A percentile compares a stretch with the other conserved stretches of the same genome.
These are phyloP conservation scores for silkworm (Bombyx mori) DNA, from an alignment of 1,140 invertebrate genomes.

Conservation along the genomic window ASM3026992v2 NC_085119.1:10009501-10010000, in stretches of 20 bases:
- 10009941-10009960: constrained; percentile 29
- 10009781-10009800: constrained; percentile 46
- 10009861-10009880: constrained; percentile 69
- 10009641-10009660: too few species aligned
- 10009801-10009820: constrained; percentile 60
- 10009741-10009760: constrained; percentile 6
- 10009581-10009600: too few species aligned
- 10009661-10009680: too few species aligned
- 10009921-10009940: constrained; percentile 55
- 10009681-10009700: too few species aligned
- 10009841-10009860: constrained; percentile 60
- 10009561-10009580: too few species aligned
- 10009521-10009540: too few species aligned
- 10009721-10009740: constrained; percentile 6
- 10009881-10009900: constrained; percentile 68
- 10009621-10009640: too few species aligned
- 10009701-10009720: constrained; percentile 2
- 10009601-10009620: too few species aligned
- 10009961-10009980: constrained; percentile 33
- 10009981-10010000: constrained; percentile 7
- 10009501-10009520: too few species aligned
- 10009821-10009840: constrained; percentile 51
- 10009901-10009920: constrained; percentile 55
- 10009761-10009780: constrained; percentile 22
- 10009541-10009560: too few species aligned